These are phyloP conservation scores for Herpetotheres cachinnans DNA, from an alignment of 2,113 vertebrate species.

Conservation along the genomic window DNA sequence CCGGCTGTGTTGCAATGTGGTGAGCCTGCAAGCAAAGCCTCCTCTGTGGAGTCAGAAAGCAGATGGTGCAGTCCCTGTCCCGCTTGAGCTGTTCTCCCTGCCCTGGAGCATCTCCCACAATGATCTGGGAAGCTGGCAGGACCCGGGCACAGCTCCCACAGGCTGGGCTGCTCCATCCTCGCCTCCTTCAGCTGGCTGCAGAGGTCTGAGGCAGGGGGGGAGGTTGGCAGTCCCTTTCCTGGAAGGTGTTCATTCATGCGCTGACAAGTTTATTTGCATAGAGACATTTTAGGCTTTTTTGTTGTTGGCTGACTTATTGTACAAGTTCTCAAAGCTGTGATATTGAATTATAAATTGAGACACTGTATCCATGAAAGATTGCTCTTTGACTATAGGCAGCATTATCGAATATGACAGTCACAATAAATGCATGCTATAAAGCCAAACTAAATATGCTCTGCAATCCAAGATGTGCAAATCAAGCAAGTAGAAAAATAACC, in stretches of 20 bases:
- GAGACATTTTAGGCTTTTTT: conserved; percentile 30
- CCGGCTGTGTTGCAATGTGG: too few species aligned
- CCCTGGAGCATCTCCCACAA: not conserved
- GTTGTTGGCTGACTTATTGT: conserved; percentile 62
- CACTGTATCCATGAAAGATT: conserved; percentile 57
- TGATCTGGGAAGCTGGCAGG: not conserved
- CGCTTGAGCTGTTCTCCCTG: not conserved
- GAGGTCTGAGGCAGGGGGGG: not conserved
- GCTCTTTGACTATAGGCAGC: conserved; percentile 54
- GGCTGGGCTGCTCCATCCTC: not conserved
- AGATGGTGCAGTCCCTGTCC: not conserved
- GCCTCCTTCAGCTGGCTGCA: not conserved
- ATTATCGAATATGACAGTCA: conserved; percentile 62
- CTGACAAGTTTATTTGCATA: conserved; percentile 48
- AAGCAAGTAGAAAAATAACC: conserved; percentile 59
- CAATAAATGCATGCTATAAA: conserved; percentile 63
- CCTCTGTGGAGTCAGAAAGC: not conserved
- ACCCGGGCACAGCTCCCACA: not conserved
- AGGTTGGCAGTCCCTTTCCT: not conserved
- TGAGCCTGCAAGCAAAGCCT: not conserved
- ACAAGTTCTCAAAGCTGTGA: conserved; percentile 46
- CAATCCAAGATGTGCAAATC: conserved; percentile 64
- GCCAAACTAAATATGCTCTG: conserved; percentile 60
- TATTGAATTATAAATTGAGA: conserved; percentile 68
- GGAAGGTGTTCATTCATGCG: conserved; percentile 2